Conservation (phyloP, 2,888 invertebrate genomes). For the Drosophila monieri region DNA sequence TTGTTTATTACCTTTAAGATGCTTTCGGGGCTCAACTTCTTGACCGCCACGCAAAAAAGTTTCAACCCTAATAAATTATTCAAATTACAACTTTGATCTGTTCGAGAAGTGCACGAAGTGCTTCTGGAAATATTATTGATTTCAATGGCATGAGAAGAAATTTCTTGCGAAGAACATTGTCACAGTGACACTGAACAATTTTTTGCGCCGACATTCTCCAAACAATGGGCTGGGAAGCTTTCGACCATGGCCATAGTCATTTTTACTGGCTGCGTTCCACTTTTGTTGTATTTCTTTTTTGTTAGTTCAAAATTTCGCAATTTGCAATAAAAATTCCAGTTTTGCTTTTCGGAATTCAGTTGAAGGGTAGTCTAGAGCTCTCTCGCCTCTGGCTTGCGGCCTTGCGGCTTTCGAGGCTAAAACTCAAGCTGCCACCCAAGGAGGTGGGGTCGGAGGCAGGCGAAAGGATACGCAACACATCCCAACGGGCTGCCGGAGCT, state of each 20-base stretch:
- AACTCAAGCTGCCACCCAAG: conserved; percentile 8
- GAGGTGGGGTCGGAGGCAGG: conserved; percentile 9
- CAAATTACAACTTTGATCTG: conserved; percentile 45
- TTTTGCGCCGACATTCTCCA: conserved; percentile 46
- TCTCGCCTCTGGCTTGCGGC: conserved; percentile 22
- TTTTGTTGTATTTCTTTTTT: conserved; percentile 44
- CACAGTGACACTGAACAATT: conserved; percentile 67
- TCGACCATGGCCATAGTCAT: conserved; percentile 29
- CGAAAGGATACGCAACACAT: conserved; percentile 51
- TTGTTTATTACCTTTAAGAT: conserved; percentile 41
- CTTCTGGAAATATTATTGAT: conserved; percentile 55
- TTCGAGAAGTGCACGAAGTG: conserved; percentile 5
- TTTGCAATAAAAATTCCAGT: conserved; percentile 79
- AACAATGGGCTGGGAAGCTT: conserved; percentile 34
- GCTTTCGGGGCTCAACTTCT: conserved; percentile 34
- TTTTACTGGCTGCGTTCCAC: conserved; percentile 37
- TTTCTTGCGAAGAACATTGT: conserved; percentile 53
- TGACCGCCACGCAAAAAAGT: conserved; percentile 27
- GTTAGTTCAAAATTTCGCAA: conserved; percentile 72
- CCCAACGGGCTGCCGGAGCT: conserved; percentile 48
- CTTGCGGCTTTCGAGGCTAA: conserved; percentile 28
- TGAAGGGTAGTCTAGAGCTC: conserved; percentile 14
- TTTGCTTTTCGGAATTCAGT: conserved; percentile 75
- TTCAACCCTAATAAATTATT: conserved; percentile 46
- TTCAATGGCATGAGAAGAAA: conserved; percentile 41